Evolutionary conservation across 2,797 vertebrate genomes (phyloP).

Genomic region (Coendou prehensilis): DNA sequence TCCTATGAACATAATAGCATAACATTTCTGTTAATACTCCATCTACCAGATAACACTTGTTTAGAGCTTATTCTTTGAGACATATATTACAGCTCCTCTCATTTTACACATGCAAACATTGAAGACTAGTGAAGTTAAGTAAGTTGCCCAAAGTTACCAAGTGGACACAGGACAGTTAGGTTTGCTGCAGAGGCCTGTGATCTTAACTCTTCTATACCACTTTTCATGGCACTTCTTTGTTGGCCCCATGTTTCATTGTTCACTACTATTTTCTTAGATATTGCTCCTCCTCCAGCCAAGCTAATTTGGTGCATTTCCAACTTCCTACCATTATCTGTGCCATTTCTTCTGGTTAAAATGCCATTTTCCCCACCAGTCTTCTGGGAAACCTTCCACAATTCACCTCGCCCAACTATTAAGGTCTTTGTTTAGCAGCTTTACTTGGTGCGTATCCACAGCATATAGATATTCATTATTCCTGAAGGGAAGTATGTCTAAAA

Average conservation of each 20-base stretch:
- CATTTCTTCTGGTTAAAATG: slow-evolving; percentile 51
- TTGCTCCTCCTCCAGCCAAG: background rate
- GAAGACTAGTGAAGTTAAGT: background rate
- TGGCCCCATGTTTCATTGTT: background rate
- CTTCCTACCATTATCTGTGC: background rate
- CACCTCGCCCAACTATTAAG: background rate
- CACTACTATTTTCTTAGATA: background rate
- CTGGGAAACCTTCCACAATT: slow-evolving; percentile 8
- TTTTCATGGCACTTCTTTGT: background rate
- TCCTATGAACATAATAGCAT: background rate
- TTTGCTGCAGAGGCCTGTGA: background rate
- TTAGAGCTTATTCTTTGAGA: background rate
- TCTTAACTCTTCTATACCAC: background rate
- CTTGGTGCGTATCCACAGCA: background rate
- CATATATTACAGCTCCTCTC: background rate
- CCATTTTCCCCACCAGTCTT: slow-evolving; percentile 2
- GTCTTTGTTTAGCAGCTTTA: slow-evolving; percentile 8
- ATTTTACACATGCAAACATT: background rate
- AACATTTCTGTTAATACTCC: background rate
- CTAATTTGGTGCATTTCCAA: background rate
- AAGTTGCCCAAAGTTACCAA: background rate
- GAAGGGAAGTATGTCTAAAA: background rate
- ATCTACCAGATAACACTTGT: background rate
- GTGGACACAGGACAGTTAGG: background rate
- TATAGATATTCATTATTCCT: slow-evolving; percentile 42